phyloP scores from a whole-genome alignment of 2,888 invertebrate genomes.

The Ophion ellenae region DNA sequence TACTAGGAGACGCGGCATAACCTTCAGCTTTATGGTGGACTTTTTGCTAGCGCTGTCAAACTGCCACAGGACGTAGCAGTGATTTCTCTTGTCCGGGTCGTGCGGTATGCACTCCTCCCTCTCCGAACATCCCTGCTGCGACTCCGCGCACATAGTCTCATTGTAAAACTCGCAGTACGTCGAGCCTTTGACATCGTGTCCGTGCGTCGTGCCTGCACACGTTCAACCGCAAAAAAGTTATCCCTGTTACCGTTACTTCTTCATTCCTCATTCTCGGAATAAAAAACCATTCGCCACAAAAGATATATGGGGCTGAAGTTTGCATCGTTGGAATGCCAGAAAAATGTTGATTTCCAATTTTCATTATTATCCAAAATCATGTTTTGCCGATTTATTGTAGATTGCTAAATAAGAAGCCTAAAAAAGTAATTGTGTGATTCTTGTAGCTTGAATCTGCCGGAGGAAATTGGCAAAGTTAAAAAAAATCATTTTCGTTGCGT shows the following conservation, averaged over 20 bases:
- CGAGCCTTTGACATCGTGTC: slow-evolving; percentile 83
- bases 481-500: too few relatives aligned
- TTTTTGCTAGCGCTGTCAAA: slow-evolving; percentile 88
- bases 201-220: slow-evolving; percentile 70
- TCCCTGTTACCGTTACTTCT: not conserved
- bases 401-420: too few relatives aligned
- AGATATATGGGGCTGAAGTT: too few relatives aligned
- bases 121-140: slow-evolving; percentile 84
- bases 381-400: too few relatives aligned
- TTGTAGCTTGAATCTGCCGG: too few relatives aligned
- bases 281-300: too few relatives aligned
- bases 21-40: slow-evolving; percentile 83
- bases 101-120: slow-evolving; percentile 88
- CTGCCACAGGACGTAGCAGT: slow-evolving; percentile 94
- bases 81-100: slow-evolving; percentile 90
- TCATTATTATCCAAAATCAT: too few relatives aligned
- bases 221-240: not conserved
- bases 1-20: slow-evolving; percentile 46
- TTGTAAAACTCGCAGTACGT: slow-evolving; percentile 90
- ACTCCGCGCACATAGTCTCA: slow-evolving; percentile 85
- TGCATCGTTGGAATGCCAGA: too few relatives aligned
- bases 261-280: too few relatives aligned
- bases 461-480: too few relatives aligned
- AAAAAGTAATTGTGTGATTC: too few relatives aligned
- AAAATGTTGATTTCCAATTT: too few relatives aligned